phyloP scores from a whole-genome alignment of 2,888 invertebrate genomes.

The Dromius quadrimaculatus region DNA sequence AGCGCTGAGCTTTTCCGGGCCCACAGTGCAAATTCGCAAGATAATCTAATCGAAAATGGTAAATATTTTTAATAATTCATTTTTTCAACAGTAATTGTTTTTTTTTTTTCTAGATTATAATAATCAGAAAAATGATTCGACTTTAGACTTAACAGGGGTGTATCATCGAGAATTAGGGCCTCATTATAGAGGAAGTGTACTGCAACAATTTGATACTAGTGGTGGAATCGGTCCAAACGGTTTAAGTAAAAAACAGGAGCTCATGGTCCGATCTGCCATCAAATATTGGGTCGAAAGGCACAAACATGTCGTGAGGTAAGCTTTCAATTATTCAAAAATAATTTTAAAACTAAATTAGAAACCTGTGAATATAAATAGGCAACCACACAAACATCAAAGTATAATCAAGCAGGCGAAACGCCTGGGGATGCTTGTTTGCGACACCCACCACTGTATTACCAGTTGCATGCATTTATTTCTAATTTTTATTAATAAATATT shows the following conservation, averaged over 20 bases:
- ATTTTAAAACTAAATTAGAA: too few species aligned
- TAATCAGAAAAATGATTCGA: constrained; percentile 66
- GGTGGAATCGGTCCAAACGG: constrained; percentile 81
- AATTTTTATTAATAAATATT: too few species aligned
- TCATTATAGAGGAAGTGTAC: constrained; percentile 76
- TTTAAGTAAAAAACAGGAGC: constrained; percentile 84
- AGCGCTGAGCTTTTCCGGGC: constrained; percentile 78
- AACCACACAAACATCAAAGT: too few species aligned
- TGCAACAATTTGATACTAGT: constrained; percentile 71
- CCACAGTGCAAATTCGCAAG: constrained; percentile 66
- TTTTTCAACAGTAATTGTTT: neutral
- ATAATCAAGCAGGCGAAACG: too few species aligned
- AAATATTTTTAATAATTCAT: constrained; percentile 14
- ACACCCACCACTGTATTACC: too few species aligned
- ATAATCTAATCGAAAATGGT: constrained; percentile 61
- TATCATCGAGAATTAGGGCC: constrained; percentile 86
- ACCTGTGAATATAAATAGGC: too few species aligned
- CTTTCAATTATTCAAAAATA: constrained; percentile 21
- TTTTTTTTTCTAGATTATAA: constrained; percentile 61
- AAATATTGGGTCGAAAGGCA: constrained; percentile 93
- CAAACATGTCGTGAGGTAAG: constrained; percentile 88
- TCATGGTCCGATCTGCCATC: constrained; percentile 87
- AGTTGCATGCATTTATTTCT: too few species aligned
- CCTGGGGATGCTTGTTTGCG: too few species aligned
- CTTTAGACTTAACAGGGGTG: constrained; percentile 79